Percentiles rank a stretch among this genome's conserved stretches.
These are phyloP conservation scores for Strix occidentalis DNA, from an alignment of 2,797 vertebrate genomes.

Conservation along the genomic window DNA sequence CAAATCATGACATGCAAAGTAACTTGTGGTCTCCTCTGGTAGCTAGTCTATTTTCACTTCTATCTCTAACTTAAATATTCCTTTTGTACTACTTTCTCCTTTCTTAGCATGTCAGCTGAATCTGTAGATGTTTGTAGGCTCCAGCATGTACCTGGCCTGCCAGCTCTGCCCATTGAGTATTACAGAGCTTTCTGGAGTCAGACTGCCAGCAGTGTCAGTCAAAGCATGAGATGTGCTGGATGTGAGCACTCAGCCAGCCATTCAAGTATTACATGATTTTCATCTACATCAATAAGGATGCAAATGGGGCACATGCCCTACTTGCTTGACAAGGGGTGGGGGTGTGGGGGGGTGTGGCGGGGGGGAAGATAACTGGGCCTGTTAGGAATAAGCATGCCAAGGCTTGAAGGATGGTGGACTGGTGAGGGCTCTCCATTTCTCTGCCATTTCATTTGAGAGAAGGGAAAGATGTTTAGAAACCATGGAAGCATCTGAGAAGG, in stretches of 20 bases:
- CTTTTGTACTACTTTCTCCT: neutral
- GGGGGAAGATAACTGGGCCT: too few species aligned
- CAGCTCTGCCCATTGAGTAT: neutral
- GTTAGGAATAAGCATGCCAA: too few species aligned
- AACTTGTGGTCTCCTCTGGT: neutral
- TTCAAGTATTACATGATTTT: neutral
- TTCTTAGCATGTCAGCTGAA: neutral
- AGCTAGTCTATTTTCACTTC: neutral
- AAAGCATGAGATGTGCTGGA: neutral
- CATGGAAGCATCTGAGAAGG: too few species aligned
- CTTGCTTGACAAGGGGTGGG: neutral
- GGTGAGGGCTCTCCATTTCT: too few species aligned
- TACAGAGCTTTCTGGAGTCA: neutral
- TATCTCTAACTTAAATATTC: neutral
- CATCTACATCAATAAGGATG: neutral
- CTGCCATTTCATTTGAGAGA: too few species aligned
- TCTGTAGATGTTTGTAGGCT: neutral
- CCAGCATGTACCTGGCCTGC: neutral
- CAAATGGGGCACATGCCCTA: rapidly evolving
- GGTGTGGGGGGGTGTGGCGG: too few species aligned
- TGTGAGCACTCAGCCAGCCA: neutral
- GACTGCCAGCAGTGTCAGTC: neutral
- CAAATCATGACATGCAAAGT: neutral
- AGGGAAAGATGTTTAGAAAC: too few species aligned
- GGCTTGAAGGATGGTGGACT: too few species aligned